Conservation (phyloP, 2,888 invertebrate genomes). For the Acanthopleura granulata region DNA sequence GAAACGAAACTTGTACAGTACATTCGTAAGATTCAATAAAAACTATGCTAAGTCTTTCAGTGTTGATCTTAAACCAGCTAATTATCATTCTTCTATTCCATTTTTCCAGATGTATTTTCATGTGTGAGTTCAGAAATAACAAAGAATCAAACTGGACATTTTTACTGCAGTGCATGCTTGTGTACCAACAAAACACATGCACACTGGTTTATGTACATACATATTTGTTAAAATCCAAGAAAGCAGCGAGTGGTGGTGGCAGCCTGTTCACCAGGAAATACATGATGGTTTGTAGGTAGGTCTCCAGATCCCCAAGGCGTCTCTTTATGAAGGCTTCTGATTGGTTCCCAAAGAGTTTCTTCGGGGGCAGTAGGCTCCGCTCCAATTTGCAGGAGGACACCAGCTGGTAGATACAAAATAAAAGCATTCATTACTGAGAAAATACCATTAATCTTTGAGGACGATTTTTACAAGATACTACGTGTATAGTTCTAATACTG, state of each 20-base stretch:
- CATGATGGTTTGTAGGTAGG: slow-evolving; percentile 83
- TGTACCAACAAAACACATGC: too few species aligned
- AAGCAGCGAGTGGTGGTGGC: slow-evolving; percentile 85
- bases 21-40: too few species aligned
- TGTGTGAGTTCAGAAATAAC: neutral
- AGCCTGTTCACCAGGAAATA: slow-evolving; percentile 77
- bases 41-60: too few species aligned
- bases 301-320: slow-evolving; percentile 83
- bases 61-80: too few species aligned
- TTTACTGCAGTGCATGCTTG: too few species aligned
- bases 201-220: slow-evolving; percentile 58
- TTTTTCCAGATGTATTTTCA: too few species aligned
- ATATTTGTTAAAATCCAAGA: slow-evolving; percentile 89
- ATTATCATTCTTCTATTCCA: too few species aligned
- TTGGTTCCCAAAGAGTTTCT: slow-evolving; percentile 92
- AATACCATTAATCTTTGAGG: too few species aligned
- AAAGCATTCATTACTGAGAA: neutral
- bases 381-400: slow-evolving; percentile 84
- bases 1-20: too few species aligned
- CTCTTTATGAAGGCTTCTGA: slow-evolving; percentile 89
- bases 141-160: too few species aligned
- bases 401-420: slow-evolving; percentile 69
- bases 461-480: too few species aligned
- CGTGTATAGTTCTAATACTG: too few species aligned
- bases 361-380: slow-evolving; percentile 90